These are phyloP conservation scores for Galeruca laticollis DNA, from an alignment of 2,888 invertebrate genomes.

Conservation along the genomic window DNA sequence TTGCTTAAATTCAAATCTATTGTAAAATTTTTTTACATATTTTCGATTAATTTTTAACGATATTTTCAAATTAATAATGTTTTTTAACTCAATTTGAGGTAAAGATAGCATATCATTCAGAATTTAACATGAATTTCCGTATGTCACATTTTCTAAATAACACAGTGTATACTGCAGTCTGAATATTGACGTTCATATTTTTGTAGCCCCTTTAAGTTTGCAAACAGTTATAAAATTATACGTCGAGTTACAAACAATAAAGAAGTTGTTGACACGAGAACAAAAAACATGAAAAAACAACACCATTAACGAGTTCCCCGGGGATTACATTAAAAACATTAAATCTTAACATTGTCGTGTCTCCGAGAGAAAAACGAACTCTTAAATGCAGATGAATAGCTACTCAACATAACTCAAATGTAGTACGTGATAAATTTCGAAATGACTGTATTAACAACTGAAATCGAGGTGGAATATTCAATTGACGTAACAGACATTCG, in stretches of 20 bases:
- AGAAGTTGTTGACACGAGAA: slow-evolving; percentile 25
- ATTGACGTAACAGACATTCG: slow-evolving; percentile 34
- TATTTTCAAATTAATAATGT: no score
- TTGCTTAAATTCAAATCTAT: no score
- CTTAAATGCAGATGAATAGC: slow-evolving; percentile 33
- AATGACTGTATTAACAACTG: slow-evolving; percentile 43
- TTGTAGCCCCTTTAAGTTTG: background rate
- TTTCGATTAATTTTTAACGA: no score
- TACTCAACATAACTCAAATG: slow-evolving; percentile 33
- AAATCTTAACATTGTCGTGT: slow-evolving; percentile 28
- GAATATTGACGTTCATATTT: no score
- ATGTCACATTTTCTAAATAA: no score
- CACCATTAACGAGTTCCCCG: slow-evolving; percentile 18
- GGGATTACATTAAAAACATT: slow-evolving; percentile 28
- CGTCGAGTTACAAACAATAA: slow-evolving; percentile 4
- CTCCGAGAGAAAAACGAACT: slow-evolving; percentile 22
- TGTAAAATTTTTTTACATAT: no score
- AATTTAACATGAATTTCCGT: no score
- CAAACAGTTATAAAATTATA: background rate
- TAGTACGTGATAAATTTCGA: slow-evolving; percentile 44
- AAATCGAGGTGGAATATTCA: slow-evolving; percentile 39
- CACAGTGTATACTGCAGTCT: no score
- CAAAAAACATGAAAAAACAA: slow-evolving; percentile 15
- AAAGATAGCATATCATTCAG: no score
- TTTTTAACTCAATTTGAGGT: no score